Conservation (phyloP, 2,888 invertebrate genomes). For the Ecdyonurus torrentis region DNA sequence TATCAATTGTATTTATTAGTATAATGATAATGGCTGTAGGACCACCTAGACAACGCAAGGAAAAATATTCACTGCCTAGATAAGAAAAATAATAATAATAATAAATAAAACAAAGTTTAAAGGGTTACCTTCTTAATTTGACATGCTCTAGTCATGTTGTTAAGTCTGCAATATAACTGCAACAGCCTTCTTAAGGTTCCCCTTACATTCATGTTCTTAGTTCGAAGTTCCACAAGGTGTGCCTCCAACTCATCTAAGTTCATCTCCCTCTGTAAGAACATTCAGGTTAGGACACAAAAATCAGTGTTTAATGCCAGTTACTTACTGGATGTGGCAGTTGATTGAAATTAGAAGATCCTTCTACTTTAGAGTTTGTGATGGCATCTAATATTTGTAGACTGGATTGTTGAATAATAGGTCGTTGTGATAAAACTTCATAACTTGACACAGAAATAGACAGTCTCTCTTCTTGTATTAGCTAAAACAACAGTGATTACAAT, state of each 20-base stretch:
- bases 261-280: slow-evolving; percentile 35
- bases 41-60: no score
- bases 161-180: slow-evolving; percentile 36
- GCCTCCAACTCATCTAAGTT: slow-evolving; percentile 39
- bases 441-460: neutral
- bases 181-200: slow-evolving; percentile 45
- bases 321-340: neutral
- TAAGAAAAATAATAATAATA: no score
- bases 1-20: no score
- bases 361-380: neutral
- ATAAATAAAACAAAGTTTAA: no score
- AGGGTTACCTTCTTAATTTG: slow-evolving; percentile 27
- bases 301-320: neutral
- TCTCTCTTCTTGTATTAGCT: neutral
- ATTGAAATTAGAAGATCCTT: neutral
- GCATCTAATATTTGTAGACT: neutral
- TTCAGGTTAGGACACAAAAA: neutral
- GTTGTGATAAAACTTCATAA: neutral
- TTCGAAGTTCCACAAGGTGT: slow-evolving; percentile 45
- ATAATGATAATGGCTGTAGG: no score
- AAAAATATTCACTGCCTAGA: no score
- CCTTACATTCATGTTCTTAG: slow-evolving; percentile 46
- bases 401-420: neutral
- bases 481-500: no score
- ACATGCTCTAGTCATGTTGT: slow-evolving; percentile 35